Evolutionary conservation across 2,888 invertebrate species (phyloP).

Genomic region (Eurytoma adleriae): DNA sequence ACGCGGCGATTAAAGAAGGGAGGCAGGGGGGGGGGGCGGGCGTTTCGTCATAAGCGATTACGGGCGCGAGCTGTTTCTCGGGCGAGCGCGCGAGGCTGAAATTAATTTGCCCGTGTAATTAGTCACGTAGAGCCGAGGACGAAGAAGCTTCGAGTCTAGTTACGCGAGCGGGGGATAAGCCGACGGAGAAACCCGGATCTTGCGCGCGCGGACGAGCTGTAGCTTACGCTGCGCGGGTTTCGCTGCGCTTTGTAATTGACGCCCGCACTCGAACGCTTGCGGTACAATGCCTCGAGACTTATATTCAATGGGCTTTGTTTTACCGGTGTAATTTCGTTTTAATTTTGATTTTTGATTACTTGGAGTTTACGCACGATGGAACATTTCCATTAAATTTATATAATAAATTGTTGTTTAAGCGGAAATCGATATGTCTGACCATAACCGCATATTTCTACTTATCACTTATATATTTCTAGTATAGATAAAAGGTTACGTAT

Average conservation of each 20-base stretch:
- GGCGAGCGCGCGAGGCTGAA: constrained; percentile 13
- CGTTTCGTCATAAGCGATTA: constrained; percentile 40
- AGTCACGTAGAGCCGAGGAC: constrained; percentile 44
- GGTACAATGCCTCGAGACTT: no score
- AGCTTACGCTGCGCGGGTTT: background rate
- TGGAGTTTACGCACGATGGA: no score
- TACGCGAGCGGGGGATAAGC: constrained; percentile 33
- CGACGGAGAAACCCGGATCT: background rate
- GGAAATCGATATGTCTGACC: no score
- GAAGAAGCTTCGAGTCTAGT: constrained; percentile 39
- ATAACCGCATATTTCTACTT: no score
- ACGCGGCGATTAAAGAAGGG: constrained; percentile 34
- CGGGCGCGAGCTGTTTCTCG: background rate
- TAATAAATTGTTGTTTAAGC: no score
- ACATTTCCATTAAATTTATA: no score
- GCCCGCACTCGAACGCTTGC: background rate
- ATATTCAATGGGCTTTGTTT: no score
- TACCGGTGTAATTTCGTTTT: no score
- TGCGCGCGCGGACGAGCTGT: background rate
- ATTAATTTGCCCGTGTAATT: constrained; percentile 54
- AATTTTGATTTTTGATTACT: no score
- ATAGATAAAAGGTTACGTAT: no score
- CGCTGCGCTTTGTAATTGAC: constrained; percentile 41
- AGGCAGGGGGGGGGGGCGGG: background rate
- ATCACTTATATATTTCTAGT: no score